These are phyloP conservation scores for Calonectris borealis DNA, from an alignment of 2,113 vertebrate species.

Conservation along the genomic window DNA sequence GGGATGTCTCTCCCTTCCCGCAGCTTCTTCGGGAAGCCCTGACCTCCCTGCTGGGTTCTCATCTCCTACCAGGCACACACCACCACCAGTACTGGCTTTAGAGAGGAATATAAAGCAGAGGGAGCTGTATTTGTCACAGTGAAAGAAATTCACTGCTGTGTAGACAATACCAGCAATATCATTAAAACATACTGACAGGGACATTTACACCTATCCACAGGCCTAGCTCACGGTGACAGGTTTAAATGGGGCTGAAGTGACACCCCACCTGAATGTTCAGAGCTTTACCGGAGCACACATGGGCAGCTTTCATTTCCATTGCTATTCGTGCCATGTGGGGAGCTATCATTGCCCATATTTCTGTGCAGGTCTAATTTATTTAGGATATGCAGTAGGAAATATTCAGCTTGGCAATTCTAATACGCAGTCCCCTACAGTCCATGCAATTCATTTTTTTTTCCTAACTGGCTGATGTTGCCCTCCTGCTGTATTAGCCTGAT, in stretches of 20 bases:
- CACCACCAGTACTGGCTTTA: background rate
- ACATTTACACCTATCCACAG: background rate
- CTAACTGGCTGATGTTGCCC: constrained; percentile 45
- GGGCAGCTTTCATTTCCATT: background rate
- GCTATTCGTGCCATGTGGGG: background rate
- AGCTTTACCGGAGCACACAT: background rate
- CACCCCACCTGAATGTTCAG: background rate
- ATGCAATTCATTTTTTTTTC: constrained; percentile 41
- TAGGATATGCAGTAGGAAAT: constrained; percentile 50
- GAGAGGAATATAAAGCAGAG: background rate
- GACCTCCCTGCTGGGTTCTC: background rate
- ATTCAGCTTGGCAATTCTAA: constrained; percentile 65
- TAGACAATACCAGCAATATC: background rate
- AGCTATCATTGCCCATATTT: background rate
- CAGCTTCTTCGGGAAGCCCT: background rate
- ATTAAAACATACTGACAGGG: background rate
- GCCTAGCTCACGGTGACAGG: background rate
- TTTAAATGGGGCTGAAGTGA: background rate
- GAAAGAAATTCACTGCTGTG: background rate
- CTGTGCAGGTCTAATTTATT: constrained; percentile 56
- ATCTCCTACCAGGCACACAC: background rate
- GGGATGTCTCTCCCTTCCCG: background rate
- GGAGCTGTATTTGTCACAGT: background rate
- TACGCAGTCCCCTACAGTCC: constrained; percentile 48
- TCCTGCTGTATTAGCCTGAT: constrained; percentile 50